Percentiles rank a stretch among this genome's conserved stretches.
These are phyloP conservation scores for Rhinoraja longicauda DNA, from an alignment of 2,797 vertebrate genomes.

Conservation along the genomic window DNA sequence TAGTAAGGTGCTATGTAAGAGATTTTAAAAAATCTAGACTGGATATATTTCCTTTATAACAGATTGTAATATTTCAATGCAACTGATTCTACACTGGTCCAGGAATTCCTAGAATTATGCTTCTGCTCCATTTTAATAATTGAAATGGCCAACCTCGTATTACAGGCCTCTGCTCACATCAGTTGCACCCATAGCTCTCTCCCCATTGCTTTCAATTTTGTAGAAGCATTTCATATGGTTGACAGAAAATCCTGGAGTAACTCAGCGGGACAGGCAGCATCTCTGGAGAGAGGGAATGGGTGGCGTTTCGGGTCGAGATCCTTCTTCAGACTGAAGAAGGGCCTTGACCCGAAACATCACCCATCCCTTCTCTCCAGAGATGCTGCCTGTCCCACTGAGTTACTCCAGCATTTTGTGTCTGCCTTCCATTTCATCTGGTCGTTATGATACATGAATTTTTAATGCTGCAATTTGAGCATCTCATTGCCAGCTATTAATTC, in stretches of 20 bases:
- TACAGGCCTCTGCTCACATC: not conserved
- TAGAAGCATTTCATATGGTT: conserved; percentile 16
- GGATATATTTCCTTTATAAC: not conserved
- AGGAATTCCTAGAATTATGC: not conserved
- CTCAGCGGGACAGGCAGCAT: too few relatives aligned
- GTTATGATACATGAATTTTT: not conserved
- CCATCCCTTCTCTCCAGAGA: too few relatives aligned
- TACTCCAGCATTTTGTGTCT: too few relatives aligned
- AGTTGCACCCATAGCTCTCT: not conserved
- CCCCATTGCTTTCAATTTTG: not conserved
- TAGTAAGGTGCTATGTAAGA: not conserved
- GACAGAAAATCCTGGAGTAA: too few relatives aligned
- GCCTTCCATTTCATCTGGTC: not conserved
- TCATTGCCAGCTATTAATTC: conserved; percentile 16
- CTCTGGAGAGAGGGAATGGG: too few relatives aligned
- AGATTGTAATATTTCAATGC: not conserved
- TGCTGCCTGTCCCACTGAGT: too few relatives aligned
- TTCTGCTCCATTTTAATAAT: not conserved
- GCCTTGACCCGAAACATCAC: too few relatives aligned
- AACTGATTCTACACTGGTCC: not conserved
- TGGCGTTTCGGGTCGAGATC: too few relatives aligned
- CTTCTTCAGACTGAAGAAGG: too few relatives aligned
- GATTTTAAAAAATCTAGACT: not conserved
- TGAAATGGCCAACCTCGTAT: conserved; percentile 4
- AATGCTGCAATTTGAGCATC: not conserved